These are phyloP conservation scores for Lycaon pictus DNA, from an alignment of 2,113 vertebrate species.

Conservation along the genomic window DNA sequence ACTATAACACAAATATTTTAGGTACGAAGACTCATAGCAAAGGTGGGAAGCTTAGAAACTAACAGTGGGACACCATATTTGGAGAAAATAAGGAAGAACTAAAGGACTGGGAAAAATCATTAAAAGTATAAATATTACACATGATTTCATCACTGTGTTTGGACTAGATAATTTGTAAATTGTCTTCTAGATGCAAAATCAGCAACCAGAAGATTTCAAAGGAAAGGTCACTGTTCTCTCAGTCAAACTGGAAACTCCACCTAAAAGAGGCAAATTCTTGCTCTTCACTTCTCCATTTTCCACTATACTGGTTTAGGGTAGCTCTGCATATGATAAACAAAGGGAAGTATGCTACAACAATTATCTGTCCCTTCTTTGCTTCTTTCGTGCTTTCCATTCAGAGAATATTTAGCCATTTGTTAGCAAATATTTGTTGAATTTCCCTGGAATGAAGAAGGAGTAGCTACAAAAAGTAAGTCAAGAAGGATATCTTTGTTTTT, in stretches of 20 bases:
- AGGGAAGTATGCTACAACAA: background rate
- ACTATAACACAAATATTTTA: background rate
- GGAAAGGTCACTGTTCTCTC: background rate
- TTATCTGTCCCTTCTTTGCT: background rate
- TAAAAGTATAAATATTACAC: conserved; percentile 53
- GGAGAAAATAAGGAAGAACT: background rate
- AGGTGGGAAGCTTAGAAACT: background rate
- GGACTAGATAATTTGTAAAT: background rate
- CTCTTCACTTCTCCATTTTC: background rate
- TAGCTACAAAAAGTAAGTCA: background rate
- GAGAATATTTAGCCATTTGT: background rate
- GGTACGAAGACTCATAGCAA: background rate
- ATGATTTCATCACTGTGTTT: background rate
- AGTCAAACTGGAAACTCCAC: background rate
- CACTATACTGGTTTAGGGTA: background rate
- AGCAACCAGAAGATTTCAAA: background rate
- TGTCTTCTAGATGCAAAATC: background rate
- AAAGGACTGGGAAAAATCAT: background rate
- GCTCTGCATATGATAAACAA: background rate
- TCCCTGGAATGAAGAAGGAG: background rate
- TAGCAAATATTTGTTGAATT: background rate
- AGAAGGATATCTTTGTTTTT: background rate
- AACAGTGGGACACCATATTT: background rate
- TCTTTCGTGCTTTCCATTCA: background rate
- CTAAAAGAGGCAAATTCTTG: background rate